Conservation (phyloP, 2,113 vertebrate species). For the Calyptomena viridis region DNA sequence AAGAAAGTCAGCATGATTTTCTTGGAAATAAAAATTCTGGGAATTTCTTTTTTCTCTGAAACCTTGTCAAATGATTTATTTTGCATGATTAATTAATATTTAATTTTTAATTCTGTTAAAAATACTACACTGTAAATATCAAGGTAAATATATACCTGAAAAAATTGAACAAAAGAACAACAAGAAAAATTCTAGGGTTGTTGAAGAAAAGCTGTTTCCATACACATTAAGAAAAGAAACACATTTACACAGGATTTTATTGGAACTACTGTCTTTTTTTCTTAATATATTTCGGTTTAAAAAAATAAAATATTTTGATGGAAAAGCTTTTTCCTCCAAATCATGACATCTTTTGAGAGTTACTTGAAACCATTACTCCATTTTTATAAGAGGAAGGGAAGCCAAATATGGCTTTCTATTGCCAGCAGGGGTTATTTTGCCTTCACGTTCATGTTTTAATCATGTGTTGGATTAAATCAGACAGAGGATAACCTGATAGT, state of each 20-base stretch:
- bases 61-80: background rate
- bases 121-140: background rate
- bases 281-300: background rate
- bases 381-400: background rate
- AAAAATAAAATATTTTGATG: background rate
- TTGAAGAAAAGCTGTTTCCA: background rate
- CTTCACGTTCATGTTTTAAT: background rate
- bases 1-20: background rate
- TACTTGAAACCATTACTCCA: background rate
- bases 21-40: background rate
- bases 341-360: background rate
- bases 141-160: background rate
- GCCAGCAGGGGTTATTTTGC: background rate
- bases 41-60: background rate
- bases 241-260: background rate
- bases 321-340: background rate
- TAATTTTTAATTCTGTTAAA: background rate
- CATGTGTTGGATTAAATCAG: background rate
- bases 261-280: background rate
- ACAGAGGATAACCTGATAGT: background rate
- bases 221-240: background rate
- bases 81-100: background rate
- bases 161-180: background rate
- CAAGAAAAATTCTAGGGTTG: background rate
- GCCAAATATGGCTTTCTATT: background rate